Conservation (phyloP, 2,888 invertebrate species). For the Apotomis capreana region DNA sequence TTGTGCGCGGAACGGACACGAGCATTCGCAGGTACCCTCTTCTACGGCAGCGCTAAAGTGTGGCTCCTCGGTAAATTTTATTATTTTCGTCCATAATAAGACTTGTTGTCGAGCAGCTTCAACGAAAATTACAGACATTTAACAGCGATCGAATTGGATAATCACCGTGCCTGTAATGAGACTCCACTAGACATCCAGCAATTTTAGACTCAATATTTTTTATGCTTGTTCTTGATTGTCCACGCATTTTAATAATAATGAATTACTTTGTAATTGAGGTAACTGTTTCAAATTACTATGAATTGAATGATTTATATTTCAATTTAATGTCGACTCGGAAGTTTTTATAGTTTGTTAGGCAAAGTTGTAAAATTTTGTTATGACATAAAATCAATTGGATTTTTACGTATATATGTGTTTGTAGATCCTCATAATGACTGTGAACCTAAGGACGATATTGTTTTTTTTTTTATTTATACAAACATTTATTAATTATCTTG, state of each 20-base stretch:
- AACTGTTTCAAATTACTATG: constrained; percentile 55
- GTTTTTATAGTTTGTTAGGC: constrained; percentile 26
- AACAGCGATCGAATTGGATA: constrained; percentile 73
- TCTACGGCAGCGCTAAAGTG: constrained; percentile 56
- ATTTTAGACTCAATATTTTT: constrained; percentile 60
- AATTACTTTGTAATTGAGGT: constrained; percentile 56
- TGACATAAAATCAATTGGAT: too few species aligned
- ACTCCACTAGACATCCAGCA: constrained; percentile 60
- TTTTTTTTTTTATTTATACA: too few species aligned
- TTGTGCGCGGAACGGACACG: constrained; percentile 42
- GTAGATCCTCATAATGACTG: too few species aligned
- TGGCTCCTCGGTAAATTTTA: constrained; percentile 60
- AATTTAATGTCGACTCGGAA: constrained; percentile 40
- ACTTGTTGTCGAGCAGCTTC: constrained; percentile 56
- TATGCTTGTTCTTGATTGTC: constrained; percentile 57
- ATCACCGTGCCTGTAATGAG: constrained; percentile 68
- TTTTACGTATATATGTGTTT: too few species aligned
- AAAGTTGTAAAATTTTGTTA: background rate
- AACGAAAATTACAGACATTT: constrained; percentile 71
- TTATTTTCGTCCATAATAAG: constrained; percentile 64
- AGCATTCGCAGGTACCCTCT: constrained; percentile 48
- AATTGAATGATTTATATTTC: constrained; percentile 56
- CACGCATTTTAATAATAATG: constrained; percentile 57
- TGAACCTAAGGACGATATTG: too few species aligned
- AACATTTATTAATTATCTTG: too few species aligned